Evolutionary conservation across 2,888 invertebrate species (phyloP), one percentile per base, ranked within the genome.

Genomic region (Cremastobaeus sp.): DNA sequence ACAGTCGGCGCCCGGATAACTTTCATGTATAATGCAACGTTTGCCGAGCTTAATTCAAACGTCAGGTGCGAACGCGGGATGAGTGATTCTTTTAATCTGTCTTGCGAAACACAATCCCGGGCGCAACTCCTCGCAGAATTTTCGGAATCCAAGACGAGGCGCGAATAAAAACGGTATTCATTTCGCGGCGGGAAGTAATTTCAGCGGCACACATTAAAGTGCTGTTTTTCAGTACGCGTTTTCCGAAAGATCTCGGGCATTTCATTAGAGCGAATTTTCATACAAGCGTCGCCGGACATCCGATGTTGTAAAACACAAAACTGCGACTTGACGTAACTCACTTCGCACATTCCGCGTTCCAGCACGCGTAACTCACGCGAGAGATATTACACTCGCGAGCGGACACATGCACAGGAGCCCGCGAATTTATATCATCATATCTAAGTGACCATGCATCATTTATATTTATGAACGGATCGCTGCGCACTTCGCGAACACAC

Each of bases 401-500:
- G 18, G 66, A 66, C 57, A 28, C 32, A 25, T 25, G 12, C 52
- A 32, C 17, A 4, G 52, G 14, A 12, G 37, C 15, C 11, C 8
- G 25, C 35, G 32, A 54, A 60, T 52, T 60, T 39, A 39, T 60
- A 62, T 55, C 48, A 62, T 70, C 69, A 62, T 70, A 62, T 62
- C 70, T 70, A 15, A 25, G 41, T 70, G 62, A 62, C 62, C 50
- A 41, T 62, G 47, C 55, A 43, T 70, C 62, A 62, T 62, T 55
- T 50, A 62, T 70, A 70, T 70, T 70, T 62, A 70, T 57, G 70
- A 70, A 70, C 35, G 48, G 39, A 35, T 48, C 18, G 55, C 32
- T 54, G 34, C 52, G 15, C 28, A 59, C 17, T 68, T 68, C 45
- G 30, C 37, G 37, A 48, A 57, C 55, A 50, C 30, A 45, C 35